Base-by-base conservation (phyloP, 1,140 invertebrate genomes). In the Tetragonula clypearis region DNA sequence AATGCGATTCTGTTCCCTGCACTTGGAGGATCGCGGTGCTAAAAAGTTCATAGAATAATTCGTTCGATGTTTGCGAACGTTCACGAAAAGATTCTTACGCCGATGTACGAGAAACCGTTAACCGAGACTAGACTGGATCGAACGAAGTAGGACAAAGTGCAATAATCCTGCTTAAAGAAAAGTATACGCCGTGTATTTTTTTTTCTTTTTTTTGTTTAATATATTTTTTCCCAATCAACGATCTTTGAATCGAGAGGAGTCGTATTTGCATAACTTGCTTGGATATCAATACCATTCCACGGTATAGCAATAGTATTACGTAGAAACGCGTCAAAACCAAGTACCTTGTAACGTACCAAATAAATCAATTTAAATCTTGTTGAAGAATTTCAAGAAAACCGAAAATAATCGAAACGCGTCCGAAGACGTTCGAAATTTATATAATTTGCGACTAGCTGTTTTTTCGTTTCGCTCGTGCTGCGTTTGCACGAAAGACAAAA, bases 331-430 rank as follows among this genome's bases (percentile, higher is more conserved):
- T 53, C 68, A 62, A 84, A 88, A 88, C 86, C 17, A 87, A 88
- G 87, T 88, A 88, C 86, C 87, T 88, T 86, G 55, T 79, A 76
- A 88, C 60, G 58, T 88, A 89, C 84, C 88, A 83, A 89, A 86
- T 79, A 82, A 69, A 78, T 79, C 60, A 19, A 62, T 71, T 30
- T 35, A 35, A 35, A 35, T 35, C 35, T 53, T 82, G 74, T 9
- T 30, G 60, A 74, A 17, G 30, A 69, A 49, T 26, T 69, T 26
- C 15, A n/a, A 15, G 21, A 23, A 21, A 71, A 26, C 14, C n/a
- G 4, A 11, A 26, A 15, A 14, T 21, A 17, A 17, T 26, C 21
- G 19, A 35, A 12, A 62, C 60, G 60, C 0, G 60, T 35, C 35
- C 35, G 14, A 26, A 19, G 15, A 68, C 66, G 9, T 21, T 3